A percentile compares a stretch with the other conserved stretches of the same genome.
These are phyloP conservation scores for Bubo scandiacus DNA, from an alignment of 2,113 vertebrate species.

Conservation along the genomic window DNA sequence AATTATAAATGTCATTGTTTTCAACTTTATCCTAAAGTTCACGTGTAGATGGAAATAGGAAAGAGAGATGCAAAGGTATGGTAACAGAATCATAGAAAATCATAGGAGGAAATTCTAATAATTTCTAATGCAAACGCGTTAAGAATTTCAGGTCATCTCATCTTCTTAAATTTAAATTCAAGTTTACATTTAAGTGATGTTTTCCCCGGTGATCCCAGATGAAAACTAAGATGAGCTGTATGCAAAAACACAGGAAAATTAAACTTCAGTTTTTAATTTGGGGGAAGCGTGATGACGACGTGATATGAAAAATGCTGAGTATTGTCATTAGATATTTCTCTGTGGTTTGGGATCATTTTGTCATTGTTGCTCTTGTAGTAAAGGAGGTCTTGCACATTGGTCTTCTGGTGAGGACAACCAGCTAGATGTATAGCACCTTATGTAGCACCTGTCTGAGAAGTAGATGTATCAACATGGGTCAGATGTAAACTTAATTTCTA, in stretches of 20 bases:
- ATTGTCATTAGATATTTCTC: neutral
- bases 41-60: neutral
- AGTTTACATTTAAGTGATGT: neutral
- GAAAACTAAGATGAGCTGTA: neutral
- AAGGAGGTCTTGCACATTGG: neutral
- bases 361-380: neutral
- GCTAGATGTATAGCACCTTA: neutral
- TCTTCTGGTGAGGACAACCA: neutral
- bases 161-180: neutral
- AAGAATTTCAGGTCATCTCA: neutral
- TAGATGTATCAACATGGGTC: neutral
- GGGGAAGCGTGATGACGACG: neutral
- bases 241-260: neutral
- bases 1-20: neutral
- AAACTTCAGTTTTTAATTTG: neutral
- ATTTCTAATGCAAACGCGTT: neutral
- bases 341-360: neutral
- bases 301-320: neutral
- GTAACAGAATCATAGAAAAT: too few relatives aligned
- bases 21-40: neutral
- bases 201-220: neutral
- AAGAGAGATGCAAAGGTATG: neutral
- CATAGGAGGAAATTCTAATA: neutral
- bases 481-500: neutral
- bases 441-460: neutral